phyloP scores from a whole-genome alignment of 2,113 vertebrate genomes.

The Otus sunia region DNA sequence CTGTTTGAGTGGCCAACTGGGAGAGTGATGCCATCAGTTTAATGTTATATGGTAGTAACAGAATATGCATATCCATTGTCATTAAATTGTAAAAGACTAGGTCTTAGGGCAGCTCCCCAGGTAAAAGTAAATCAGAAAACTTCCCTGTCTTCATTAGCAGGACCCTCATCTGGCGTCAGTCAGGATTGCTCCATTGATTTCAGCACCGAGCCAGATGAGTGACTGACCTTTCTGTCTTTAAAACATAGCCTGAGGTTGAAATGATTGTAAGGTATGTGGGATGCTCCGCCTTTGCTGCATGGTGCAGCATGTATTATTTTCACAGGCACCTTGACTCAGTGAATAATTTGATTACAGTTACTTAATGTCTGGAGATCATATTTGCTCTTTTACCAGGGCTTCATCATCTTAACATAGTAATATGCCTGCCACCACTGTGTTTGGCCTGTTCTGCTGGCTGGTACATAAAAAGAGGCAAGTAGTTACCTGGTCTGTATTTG shows the following conservation, averaged over 20 bases:
- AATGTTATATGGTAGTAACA: background rate
- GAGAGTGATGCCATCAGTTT: constrained; percentile 22
- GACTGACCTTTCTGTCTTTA: constrained; percentile 26
- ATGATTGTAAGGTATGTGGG: background rate
- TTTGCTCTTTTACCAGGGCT: background rate
- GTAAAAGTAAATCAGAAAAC: constrained; percentile 10
- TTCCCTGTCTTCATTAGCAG: constrained; percentile 1
- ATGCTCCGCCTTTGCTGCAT: background rate
- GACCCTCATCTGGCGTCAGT: background rate
- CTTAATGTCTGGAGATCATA: background rate
- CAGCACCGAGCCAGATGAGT: background rate
- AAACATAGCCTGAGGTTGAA: background rate
- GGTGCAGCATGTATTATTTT: background rate
- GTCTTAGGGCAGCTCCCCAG: background rate
- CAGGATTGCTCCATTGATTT: constrained; percentile 25
- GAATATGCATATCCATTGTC: background rate
- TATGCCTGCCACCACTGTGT: background rate
- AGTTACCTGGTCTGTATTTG: background rate
- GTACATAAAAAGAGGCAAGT: background rate
- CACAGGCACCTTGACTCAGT: background rate
- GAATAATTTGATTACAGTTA: background rate
- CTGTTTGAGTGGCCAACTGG: background rate
- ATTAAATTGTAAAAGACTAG: background rate
- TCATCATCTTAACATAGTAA: background rate
- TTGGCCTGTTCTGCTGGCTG: background rate